Conservation (phyloP, 2,888 invertebrate species). For the Gryllus longicercus region DNA sequence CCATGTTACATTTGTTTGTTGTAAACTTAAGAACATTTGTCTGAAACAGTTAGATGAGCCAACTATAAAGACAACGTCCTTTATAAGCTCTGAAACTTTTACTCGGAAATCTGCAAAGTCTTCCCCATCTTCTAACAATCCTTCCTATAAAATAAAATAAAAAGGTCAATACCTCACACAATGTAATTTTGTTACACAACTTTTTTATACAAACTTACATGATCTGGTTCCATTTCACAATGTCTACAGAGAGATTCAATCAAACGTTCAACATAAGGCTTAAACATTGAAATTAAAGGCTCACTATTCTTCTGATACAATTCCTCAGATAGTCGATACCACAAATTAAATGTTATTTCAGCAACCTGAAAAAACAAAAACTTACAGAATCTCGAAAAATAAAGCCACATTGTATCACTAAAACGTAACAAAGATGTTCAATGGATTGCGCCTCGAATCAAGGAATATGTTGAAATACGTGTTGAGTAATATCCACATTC, state of each 20-base stretch:
- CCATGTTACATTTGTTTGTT: slow-evolving; percentile 75
- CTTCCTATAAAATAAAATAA: slow-evolving; percentile 54
- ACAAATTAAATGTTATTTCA: slow-evolving; percentile 90
- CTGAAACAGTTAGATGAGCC: slow-evolving; percentile 88
- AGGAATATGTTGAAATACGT: neutral
- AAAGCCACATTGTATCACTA: neutral
- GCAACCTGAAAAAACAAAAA: slow-evolving; percentile 54
- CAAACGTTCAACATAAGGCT: slow-evolving; percentile 87
- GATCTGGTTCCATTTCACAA: slow-evolving; percentile 94
- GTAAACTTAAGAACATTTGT: slow-evolving; percentile 81
- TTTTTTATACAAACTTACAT: slow-evolving; percentile 51
- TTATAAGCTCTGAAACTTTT: slow-evolving; percentile 88
- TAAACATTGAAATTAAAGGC: slow-evolving; percentile 74
- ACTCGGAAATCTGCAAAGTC: slow-evolving; percentile 81
- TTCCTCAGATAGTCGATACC: slow-evolving; percentile 94
- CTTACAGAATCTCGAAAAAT: neutral
- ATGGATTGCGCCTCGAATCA: too few relatives aligned
- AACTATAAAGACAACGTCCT: slow-evolving; percentile 94
- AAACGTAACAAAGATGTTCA: neutral
- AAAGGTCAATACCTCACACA: neutral
- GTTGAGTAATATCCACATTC: neutral
- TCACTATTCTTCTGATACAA: slow-evolving; percentile 84
- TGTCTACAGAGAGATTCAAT: slow-evolving; percentile 86
- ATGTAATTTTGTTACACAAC: neutral
- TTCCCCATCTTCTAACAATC: slow-evolving; percentile 76